Conservation (phyloP, 1,140 invertebrate species). For the Trialeurodes vaporariorum region DNA sequence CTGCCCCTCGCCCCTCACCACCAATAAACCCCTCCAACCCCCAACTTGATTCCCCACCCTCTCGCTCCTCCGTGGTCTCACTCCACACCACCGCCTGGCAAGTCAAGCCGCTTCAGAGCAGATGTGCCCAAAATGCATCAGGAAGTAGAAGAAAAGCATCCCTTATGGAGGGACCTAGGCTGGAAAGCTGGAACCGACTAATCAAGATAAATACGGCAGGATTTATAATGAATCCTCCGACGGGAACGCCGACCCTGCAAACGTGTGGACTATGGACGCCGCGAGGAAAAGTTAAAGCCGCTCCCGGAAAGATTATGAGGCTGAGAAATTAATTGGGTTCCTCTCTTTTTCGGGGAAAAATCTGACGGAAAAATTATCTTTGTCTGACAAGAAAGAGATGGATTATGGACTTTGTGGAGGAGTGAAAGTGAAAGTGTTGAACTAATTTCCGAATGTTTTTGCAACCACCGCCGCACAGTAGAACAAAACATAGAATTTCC, state of each 20-base stretch:
- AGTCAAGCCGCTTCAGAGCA: neutral
- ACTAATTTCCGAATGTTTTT: neutral
- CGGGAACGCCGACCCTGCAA: too few species aligned
- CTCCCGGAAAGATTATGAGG: neutral
- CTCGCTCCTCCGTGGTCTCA: too few species aligned
- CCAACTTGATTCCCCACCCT: too few species aligned
- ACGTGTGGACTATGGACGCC: too few species aligned
- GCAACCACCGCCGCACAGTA: too few species aligned
- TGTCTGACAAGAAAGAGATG: neutral
- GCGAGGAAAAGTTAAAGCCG: neutral
- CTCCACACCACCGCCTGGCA: too few species aligned
- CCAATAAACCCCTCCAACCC: neutral
- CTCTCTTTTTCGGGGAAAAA: neutral
- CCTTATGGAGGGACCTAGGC: too few species aligned
- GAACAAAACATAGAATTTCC: too few species aligned
- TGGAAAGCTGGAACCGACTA: neutral
- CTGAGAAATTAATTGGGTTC: neutral
- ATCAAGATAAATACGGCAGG: neutral
- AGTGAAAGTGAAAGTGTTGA: neutral
- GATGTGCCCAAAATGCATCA: too few species aligned
- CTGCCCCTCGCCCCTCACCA: neutral
- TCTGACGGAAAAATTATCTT: neutral
- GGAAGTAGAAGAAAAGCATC: neutral
- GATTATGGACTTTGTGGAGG: too few species aligned
- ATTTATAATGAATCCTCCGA: neutral